Conservation (phyloP, 2,888 invertebrate genomes). For the Agrotis clavis region DNA sequence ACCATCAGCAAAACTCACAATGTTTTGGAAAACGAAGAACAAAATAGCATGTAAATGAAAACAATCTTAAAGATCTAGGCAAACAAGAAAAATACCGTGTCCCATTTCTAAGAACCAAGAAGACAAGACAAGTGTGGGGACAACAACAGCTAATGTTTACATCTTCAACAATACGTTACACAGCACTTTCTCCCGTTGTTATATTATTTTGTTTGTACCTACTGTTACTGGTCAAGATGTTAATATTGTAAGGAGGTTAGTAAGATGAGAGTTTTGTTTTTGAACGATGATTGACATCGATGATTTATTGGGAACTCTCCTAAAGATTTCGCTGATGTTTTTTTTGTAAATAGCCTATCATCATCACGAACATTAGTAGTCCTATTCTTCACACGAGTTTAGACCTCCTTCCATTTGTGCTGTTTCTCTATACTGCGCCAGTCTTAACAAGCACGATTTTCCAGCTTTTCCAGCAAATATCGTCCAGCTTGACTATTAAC, state of each 20-base stretch:
- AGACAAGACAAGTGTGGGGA: neutral
- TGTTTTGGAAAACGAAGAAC: neutral
- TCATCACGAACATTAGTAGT: too few relatives aligned
- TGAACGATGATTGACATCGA: neutral
- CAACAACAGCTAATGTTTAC: constrained; percentile 41
- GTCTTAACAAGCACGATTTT: too few relatives aligned
- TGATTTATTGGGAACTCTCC: neutral
- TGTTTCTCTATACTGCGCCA: too few relatives aligned
- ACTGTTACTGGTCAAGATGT: constrained; percentile 35
- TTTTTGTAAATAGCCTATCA: too few relatives aligned
- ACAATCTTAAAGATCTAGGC: too few relatives aligned
- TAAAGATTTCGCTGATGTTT: too few relatives aligned
- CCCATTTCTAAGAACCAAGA: constrained; percentile 1
- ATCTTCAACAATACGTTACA: constrained; percentile 41
- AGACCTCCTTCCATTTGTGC: too few relatives aligned
- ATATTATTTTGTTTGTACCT: constrained; percentile 45
- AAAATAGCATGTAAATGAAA: neutral
- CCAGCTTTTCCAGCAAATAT: too few relatives aligned
- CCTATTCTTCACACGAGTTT: too few relatives aligned
- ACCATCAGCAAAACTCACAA: too few relatives aligned
- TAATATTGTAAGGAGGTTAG: constrained; percentile 43
- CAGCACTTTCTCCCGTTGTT: constrained; percentile 50
- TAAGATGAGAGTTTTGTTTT: constrained; percentile 36
- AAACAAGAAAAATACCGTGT: neutral
- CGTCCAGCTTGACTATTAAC: too few relatives aligned